Conservation (phyloP, 2,888 invertebrate species). For the Melanophora roralis region DNA sequence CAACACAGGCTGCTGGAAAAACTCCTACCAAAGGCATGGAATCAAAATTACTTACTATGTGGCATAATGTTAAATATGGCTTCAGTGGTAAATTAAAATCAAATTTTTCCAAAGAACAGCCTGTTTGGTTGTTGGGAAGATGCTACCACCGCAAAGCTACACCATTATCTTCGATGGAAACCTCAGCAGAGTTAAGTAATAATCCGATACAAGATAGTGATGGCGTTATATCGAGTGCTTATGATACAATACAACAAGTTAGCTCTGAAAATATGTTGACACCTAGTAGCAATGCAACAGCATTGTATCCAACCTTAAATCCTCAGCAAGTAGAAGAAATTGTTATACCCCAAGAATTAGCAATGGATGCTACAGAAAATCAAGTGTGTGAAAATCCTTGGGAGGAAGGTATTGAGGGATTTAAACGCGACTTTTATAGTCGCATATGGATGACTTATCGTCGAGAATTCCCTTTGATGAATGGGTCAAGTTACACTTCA, state of each 20-base stretch:
- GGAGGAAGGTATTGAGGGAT: conserved; percentile 85
- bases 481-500: conserved; percentile 88
- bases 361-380: conserved; percentile 75
- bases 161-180: conserved; percentile 79
- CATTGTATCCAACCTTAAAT: conserved; percentile 69
- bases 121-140: conserved; percentile 90
- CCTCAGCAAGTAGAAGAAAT: conserved; percentile 74
- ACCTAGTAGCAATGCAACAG: conserved; percentile 28
- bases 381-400: conserved; percentile 74
- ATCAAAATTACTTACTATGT: conserved; percentile 89
- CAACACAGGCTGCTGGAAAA: conserved; percentile 71
- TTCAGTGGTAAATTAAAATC: conserved; percentile 88
- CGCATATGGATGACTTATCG: conserved; percentile 93
- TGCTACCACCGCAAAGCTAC: conserved; percentile 87
- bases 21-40: conserved; percentile 83
- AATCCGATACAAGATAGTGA: conserved; percentile 62
- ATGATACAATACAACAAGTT: conserved; percentile 66
- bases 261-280: conserved; percentile 41
- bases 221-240: conserved; percentile 68
- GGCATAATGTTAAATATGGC: conserved; percentile 95
- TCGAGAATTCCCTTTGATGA: conserved; percentile 88
- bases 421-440: conserved; percentile 89
- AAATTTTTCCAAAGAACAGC: conserved; percentile 89
- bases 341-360: conserved; percentile 78
- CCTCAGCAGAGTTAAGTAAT: conserved; percentile 74